A percentile compares a stretch with the other conserved stretches of the same genome.
These are phyloP conservation scores for Penelope pileata DNA, from an alignment of 2,113 vertebrate genomes.

Conservation along the genomic window DNA sequence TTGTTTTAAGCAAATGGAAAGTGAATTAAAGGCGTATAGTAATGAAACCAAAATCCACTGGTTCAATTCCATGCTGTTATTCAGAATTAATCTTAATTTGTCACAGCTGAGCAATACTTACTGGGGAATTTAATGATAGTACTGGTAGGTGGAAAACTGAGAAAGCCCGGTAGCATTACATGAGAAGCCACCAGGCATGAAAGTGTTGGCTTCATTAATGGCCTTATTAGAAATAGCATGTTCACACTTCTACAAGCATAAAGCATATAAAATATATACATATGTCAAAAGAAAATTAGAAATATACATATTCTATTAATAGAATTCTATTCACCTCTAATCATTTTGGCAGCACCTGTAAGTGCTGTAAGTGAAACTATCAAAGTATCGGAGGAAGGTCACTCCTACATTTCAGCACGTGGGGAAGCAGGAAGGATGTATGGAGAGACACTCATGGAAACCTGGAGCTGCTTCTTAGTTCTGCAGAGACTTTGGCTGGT, in stretches of 20 bases:
- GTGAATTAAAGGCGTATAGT: not conserved
- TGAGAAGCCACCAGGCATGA: not conserved
- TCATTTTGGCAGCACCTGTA: not conserved
- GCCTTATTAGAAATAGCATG: not conserved
- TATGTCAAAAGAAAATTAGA: not conserved
- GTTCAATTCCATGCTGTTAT: not conserved
- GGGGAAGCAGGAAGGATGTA: not conserved
- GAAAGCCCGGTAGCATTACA: not conserved
- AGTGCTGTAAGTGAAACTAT: not conserved
- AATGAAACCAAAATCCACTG: not conserved
- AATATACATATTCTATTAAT: not conserved
- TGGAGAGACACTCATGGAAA: rapidly evolving
- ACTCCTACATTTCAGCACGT: not conserved
- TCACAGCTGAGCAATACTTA: not conserved
- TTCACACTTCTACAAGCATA: not conserved
- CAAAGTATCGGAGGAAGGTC: not conserved
- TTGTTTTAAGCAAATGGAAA: not conserved
- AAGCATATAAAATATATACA: not conserved
- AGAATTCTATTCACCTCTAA: not conserved
- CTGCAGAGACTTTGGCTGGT: not conserved
- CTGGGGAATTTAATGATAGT: rapidly evolving
- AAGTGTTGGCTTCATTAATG: not conserved
- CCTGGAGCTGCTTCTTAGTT: not conserved
- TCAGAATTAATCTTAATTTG: not conserved
- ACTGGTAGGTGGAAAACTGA: not conserved